Base-by-base conservation (phyloP, 2,888 invertebrate species). In the Ptilodon capucinus region DNA sequence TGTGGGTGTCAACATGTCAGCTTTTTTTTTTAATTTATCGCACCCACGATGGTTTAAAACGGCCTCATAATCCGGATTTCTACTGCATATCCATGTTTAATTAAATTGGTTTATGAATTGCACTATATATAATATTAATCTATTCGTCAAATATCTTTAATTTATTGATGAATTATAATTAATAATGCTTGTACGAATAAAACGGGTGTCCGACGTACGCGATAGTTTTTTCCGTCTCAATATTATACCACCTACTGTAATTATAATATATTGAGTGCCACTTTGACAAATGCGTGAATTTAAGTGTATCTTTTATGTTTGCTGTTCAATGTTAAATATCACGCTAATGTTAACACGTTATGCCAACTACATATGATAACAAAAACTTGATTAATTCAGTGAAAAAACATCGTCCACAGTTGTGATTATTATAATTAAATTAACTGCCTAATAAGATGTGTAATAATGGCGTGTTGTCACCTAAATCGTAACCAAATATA, bases 1-100 rank as follows among this genome's bases (percentile, higher is more conserved):
- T 59, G 79, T 80, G 78, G 80, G 81, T 71, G 81, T 79, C 68
- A 66, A 72, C 54, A 64, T 59, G 57, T 57, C 66, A 57, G 55
- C 41, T 45, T 52, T 52, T 52, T 52, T 28, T 53, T 65, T 18
- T 51, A 68, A 74, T 74, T 74, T 75, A 74, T 68, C 60, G 70
- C 77, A 70, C 74, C 76, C 71, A 78, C 57, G 60, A 57, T 63
- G 65, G 71, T 71, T 74, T 76, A 69, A 57, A 8, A 28, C 28
- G 8, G 28, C n/a, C 28, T 64, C 64, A 34, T 57, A 60, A 61
- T 56, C 52, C 46, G 42, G 45, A 60, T 55, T 57, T 52, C 64
- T 53, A 65, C 60, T 63, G 57, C 61, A 64, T 58, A 60, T 47
- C 45, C 48, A 63, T 42, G 58, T 51, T 51, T 50, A 52, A 57